These are phyloP conservation scores for Doryteuthis pealeii DNA, from an alignment of 1,140 invertebrate genomes.

Conservation along the genomic window DNA sequence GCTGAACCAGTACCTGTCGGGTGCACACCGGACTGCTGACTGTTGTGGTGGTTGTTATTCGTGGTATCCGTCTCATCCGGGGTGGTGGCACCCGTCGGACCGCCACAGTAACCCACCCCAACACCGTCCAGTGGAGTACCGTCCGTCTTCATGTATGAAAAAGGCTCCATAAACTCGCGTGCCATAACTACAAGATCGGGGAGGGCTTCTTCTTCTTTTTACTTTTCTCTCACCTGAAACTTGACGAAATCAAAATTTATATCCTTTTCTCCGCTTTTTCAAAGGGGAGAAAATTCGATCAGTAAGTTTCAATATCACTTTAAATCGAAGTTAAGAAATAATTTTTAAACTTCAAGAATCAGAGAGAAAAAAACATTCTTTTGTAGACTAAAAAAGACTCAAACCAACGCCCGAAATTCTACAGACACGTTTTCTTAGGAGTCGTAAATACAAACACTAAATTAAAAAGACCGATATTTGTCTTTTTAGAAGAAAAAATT, in stretches of 20 bases:
- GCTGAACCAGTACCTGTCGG: background rate
- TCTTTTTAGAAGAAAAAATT: no score
- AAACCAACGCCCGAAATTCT: no score
- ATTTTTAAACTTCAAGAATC: no score
- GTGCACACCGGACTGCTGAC: background rate
- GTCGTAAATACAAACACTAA: no score
- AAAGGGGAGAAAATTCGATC: no score
- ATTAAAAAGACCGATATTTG: no score
- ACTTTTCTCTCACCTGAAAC: background rate
- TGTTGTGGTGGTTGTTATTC: background rate
- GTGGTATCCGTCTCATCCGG: background rate
- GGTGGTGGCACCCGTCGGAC: background rate
- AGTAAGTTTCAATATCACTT: no score
- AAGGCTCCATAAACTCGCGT: conserved; percentile 23
- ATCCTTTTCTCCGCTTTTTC: no score
- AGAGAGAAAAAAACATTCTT: no score
- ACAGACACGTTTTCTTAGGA: no score
- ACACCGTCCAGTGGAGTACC: background rate
- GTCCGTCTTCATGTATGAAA: conserved; percentile 21
- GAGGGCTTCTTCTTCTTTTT: background rate
- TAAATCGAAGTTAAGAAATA: no score
- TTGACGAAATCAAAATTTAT: background rate
- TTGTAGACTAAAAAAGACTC: no score
- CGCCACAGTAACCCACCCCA: background rate
- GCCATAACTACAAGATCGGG: conserved; percentile 17